Conservation (phyloP, 1,140 invertebrate genomes). For the Pantala flavescens region DNA sequence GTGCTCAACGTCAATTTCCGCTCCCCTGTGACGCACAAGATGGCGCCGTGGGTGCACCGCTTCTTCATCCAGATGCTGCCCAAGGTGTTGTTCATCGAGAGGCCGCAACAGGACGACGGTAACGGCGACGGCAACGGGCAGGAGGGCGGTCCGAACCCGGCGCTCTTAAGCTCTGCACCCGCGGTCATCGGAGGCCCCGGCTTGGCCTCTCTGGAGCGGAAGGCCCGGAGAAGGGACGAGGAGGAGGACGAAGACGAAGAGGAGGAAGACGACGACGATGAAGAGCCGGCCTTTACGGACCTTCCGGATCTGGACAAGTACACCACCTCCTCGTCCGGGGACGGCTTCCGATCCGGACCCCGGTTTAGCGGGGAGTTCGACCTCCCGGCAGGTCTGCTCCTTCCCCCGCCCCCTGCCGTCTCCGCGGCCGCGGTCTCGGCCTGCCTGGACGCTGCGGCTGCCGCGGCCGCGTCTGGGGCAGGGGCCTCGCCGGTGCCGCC, state of each 20-base stretch:
- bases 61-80: slow-evolving; percentile 85
- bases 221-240: slow-evolving; percentile 47
- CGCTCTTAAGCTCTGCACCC: background rate
- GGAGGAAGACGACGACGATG: slow-evolving; percentile 18
- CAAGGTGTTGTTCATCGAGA: slow-evolving; percentile 65
- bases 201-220: background rate
- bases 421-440: slow-evolving; percentile 21
- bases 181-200: background rate
- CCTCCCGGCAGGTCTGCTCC: slow-evolving; percentile 39
- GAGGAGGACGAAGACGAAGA: slow-evolving; percentile 48
- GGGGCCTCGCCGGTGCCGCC: slow-evolving; percentile 20
- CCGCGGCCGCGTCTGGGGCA: slow-evolving; percentile 40
- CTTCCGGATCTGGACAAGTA: slow-evolving; percentile 59
- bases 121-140: slow-evolving; percentile 17
- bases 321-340: slow-evolving; percentile 44
- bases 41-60: slow-evolving; percentile 80
- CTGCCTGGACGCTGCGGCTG: slow-evolving; percentile 41
- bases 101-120: slow-evolving; percentile 41
- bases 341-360: slow-evolving; percentile 32
- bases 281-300: slow-evolving; percentile 10
- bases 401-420: slow-evolving; percentile 29
- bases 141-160: slow-evolving; percentile 8
- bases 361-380: slow-evolving; percentile 60
- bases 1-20: slow-evolving; percentile 98
- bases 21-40: slow-evolving; percentile 86